These are phyloP conservation scores for Macrosoma leucophasiata DNA, from an alignment of 2,888 invertebrate genomes.

Conservation along the genomic window DNA sequence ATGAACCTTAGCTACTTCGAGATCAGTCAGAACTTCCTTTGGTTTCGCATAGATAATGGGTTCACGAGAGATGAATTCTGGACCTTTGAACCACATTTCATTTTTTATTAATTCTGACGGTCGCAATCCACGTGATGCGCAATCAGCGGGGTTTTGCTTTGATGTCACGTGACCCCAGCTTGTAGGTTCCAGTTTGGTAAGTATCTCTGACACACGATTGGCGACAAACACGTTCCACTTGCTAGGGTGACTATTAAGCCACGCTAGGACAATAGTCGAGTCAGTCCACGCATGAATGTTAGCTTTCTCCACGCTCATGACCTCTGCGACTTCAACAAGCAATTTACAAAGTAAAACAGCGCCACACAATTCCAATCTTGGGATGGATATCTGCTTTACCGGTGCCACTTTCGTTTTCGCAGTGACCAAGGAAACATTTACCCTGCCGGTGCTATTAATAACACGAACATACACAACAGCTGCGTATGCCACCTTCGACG, in stretches of 20 bases:
- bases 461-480: neutral
- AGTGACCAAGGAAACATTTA: neutral
- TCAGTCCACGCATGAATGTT: slow-evolving; percentile 4
- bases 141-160: slow-evolving; percentile 9
- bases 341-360: slow-evolving; percentile 1
- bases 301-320: neutral
- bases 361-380: slow-evolving; percentile 6
- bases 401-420: slow-evolving; percentile 4
- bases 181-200: neutral
- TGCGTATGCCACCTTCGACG: neutral
- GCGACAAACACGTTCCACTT: slow-evolving; percentile 3
- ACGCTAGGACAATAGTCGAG: slow-evolving; percentile 4
- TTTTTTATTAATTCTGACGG: no score
- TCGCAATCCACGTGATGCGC: slow-evolving; percentile 3
- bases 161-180: slow-evolving; percentile 7
- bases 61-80: no score
- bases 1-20: no score
- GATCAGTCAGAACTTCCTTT: no score
- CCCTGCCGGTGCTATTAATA: no score
- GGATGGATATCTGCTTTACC: slow-evolving; percentile 1
- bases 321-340: neutral
- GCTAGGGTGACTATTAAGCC: slow-evolving; percentile 2
- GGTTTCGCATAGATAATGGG: no score
- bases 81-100: no score
- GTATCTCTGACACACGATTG: slow-evolving; percentile 4